Conservation (phyloP, 2,888 invertebrate genomes). For the Cantharis lateralis region DNA sequence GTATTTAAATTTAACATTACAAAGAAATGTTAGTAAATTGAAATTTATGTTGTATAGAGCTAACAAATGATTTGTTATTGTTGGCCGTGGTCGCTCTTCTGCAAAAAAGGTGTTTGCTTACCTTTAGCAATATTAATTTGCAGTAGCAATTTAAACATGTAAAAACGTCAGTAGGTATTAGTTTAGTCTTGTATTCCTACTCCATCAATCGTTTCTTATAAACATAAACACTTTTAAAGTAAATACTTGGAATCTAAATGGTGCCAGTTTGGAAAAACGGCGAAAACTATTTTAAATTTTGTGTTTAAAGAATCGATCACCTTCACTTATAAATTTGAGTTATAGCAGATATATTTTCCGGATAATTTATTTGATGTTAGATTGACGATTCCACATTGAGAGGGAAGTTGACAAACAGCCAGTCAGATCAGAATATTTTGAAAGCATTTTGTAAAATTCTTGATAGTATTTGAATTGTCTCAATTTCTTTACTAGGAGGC, state of each 20-base stretch:
- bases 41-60: neutral
- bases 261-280: neutral
- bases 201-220: neutral
- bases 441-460: too few relatives aligned
- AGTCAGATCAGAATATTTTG: neutral
- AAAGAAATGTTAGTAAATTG: neutral
- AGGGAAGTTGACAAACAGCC: neutral
- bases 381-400: neutral
- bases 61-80: neutral
- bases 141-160: neutral
- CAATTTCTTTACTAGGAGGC: too few relatives aligned
- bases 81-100: neutral
- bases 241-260: neutral
- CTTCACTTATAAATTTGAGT: neutral
- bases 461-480: too few relatives aligned
- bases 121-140: neutral
- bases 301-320: neutral
- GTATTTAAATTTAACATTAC: neutral
- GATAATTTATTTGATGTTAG: neutral
- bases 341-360: neutral
- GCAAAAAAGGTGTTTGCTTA: neutral
- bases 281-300: neutral
- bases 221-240: neutral
- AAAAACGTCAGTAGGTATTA: neutral
- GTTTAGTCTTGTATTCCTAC: neutral